A percentile compares a stretch with the other conserved stretches of the same genome.
phyloP scores from a whole-genome alignment of 2,797 vertebrate species.

The Chromobotia macracanthus region DNA sequence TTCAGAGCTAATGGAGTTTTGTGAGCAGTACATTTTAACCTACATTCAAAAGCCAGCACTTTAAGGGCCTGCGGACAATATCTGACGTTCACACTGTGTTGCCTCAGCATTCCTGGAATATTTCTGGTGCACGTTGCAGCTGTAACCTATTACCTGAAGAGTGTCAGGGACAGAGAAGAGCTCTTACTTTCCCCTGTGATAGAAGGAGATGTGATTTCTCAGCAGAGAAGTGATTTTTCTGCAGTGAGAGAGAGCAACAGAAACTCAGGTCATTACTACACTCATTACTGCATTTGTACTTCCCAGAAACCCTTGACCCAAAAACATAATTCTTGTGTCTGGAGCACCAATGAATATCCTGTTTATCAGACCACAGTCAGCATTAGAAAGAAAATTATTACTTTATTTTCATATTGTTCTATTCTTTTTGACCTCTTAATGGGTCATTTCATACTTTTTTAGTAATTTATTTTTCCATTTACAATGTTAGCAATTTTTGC shows the following conservation, averaged over 20 bases:
- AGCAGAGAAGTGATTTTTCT: not conserved
- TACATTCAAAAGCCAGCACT: conserved; percentile 62
- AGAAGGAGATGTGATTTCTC: conserved; percentile 12
- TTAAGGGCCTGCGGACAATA: conserved; percentile 25
- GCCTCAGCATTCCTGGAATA: conserved; percentile 8
- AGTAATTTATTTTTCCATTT: too few species aligned
- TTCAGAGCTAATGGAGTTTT: conserved; percentile 49
- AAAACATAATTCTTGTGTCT: not conserved
- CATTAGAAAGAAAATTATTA: not conserved
- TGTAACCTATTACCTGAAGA: conserved; percentile 27
- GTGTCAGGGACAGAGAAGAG: conserved; percentile 1
- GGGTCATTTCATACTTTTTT: too few species aligned
- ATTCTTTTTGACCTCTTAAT: not conserved
- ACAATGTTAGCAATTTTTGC: too few species aligned
- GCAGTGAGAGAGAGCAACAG: not conserved
- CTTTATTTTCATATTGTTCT: not conserved
- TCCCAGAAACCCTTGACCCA: not conserved
- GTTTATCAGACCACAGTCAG: not conserved
- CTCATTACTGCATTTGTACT: conserved; percentile 7
- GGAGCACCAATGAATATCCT: not conserved
- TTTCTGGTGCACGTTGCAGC: conserved; percentile 13
- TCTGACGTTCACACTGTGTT: not conserved
- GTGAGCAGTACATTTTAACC: conserved; percentile 69
- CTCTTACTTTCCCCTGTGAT: conserved; percentile 8
- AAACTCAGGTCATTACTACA: not conserved